Evolutionary conservation across 2,888 invertebrate genomes (phyloP), one percentile per base, ranked within the genome.

Genomic region (Drosophila mercatorum): DNA sequence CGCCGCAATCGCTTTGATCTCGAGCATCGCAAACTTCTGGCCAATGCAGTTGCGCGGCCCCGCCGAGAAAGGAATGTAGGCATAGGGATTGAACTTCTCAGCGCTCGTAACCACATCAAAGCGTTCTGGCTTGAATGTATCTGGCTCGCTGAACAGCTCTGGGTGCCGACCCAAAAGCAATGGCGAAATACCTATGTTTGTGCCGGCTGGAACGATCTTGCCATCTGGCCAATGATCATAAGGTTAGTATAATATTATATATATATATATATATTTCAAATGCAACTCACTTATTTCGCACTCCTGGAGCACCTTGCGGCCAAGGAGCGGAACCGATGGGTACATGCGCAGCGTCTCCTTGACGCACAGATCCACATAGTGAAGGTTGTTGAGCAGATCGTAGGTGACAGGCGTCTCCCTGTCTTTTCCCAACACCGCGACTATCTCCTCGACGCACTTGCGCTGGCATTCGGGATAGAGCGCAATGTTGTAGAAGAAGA

Each of bases 401-500:
- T 89, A 91, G 1, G 91, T 93, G 0, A 92, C 91, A 11, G 91
- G 80, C 36, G 91, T 88, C 0, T 69, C 57, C 47, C 83, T 89
- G 46, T 92, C 91, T n/a, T 82, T 80, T 2, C 93, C 93, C 60
- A 94, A 89, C 10, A 94, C 90, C 4, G 91, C 70, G 2, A 89
- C 59, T 34, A 94, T 90, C 89, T 94, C 94, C 36, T 93, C 87
- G 43, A 92, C 90, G 56, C 94, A 92, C 85, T 93, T 93, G 10
- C 91, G 79, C 83, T 94, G 94, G 40, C 93, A 82, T n/a, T 93
- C 92, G 1, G 93, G 93, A 89, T 94, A 78, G 34, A 89, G 88
- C 2, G 94, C 94, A 47, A 94, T 88, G 69, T 93, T 92, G 72
- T 94, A 94, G 34, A 94, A 91, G 56, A 93, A 89, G 91, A 94